A percentile compares a stretch with the other conserved stretches of the same genome.
phyloP scores from a whole-genome alignment of 2,888 invertebrate species.

The Lapara coniferarum region DNA sequence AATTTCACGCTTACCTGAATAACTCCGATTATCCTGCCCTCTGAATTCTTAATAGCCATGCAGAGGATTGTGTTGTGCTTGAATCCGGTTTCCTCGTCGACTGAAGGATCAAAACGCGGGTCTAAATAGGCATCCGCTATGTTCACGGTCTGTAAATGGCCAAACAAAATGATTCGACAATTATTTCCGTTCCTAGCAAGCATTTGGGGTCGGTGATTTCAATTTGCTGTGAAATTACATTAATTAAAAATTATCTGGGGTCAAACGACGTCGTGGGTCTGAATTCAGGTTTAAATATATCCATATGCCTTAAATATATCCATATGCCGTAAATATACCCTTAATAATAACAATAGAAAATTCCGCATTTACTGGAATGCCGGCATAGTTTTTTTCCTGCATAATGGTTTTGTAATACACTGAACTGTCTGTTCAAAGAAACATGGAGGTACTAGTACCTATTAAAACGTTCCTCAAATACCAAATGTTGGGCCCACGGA shows the following conservation, averaged over 20 bases:
- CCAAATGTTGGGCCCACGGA: neutral
- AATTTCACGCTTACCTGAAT: conserved; percentile 84
- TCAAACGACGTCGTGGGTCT: neutral
- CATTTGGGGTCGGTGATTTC: neutral
- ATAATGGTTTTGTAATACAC: no score
- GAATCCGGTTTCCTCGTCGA: conserved; percentile 92
- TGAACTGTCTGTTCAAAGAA: no score
- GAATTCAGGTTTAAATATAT: no score
- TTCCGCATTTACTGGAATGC: no score
- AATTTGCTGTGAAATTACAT: conserved; percentile 1
- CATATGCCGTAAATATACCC: no score
- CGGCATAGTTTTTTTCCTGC: no score
- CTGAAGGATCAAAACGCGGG: conserved; percentile 92
- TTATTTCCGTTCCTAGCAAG: neutral
- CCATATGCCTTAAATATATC: no score
- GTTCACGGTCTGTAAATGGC: conserved; percentile 89
- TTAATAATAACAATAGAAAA: no score
- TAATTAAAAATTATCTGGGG: neutral
- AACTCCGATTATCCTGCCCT: conserved; percentile 95
- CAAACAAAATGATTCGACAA: conserved; percentile 14
- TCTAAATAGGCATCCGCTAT: conserved; percentile 96
- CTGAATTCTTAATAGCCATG: conserved; percentile 98
- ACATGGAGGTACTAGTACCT: no score
- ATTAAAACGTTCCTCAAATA: neutral
- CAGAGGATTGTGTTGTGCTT: conserved; percentile 95